A percentile compares a stretch with the other conserved stretches of the same genome.
Evolutionary conservation across 2,888 invertebrate genomes (phyloP).

Genomic region (Slavum lentiscoides): DNA sequence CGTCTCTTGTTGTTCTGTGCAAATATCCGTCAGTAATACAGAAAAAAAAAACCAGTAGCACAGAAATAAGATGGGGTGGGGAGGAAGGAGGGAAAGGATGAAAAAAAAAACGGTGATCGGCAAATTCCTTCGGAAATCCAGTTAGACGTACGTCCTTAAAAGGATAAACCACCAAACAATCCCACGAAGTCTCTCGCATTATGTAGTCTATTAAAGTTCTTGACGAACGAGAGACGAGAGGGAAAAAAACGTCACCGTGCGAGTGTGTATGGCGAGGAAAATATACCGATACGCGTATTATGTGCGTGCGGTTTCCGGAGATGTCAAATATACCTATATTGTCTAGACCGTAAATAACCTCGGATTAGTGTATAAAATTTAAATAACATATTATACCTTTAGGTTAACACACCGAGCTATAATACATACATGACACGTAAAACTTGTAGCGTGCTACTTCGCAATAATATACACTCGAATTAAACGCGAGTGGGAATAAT

Average conservation of each 20-base stretch:
- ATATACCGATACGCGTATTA: slow-evolving; percentile 10
- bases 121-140: slow-evolving; percentile 39
- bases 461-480: background rate
- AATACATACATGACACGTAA: background rate
- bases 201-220: slow-evolving; percentile 42
- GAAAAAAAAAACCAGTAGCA: slow-evolving; percentile 13
- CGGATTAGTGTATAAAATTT: slow-evolving; percentile 8
- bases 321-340: background rate
- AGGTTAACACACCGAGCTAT: background rate
- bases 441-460: background rate
- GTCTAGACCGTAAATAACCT: slow-evolving; percentile 33
- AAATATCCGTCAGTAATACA: background rate
- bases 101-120: slow-evolving; percentile 33
- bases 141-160: slow-evolving; percentile 46
- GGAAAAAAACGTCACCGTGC: slow-evolving; percentile 34
- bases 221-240: slow-evolving; percentile 29
- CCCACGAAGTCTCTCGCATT: slow-evolving; percentile 39
- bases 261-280: slow-evolving; percentile 18
- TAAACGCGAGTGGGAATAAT: background rate
- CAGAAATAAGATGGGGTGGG: background rate
- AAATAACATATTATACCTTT: slow-evolving; percentile 26
- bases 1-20: background rate
- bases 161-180: slow-evolving; percentile 49
- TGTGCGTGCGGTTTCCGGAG: slow-evolving; percentile 12
- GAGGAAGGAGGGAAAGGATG: background rate